These are phyloP conservation scores for Spheniscus humboldti DNA, from an alignment of 2,797 vertebrate genomes.

Conservation along the genomic window DNA sequence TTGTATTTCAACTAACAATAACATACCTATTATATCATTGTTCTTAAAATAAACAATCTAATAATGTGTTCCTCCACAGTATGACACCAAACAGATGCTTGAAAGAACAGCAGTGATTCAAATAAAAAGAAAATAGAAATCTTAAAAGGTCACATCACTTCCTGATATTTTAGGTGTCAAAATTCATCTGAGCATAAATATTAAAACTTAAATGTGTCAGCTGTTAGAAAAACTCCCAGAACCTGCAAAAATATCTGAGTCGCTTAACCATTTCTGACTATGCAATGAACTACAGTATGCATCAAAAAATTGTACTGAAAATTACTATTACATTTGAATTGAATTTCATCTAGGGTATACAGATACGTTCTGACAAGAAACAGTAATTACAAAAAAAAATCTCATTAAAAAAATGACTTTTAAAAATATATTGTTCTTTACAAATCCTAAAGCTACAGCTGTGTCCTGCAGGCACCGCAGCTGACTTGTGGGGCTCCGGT, in stretches of 20 bases:
- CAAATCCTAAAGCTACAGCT: neutral
- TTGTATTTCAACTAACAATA: neutral
- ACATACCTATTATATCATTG: neutral
- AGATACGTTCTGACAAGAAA: neutral
- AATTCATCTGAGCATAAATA: conserved; percentile 26
- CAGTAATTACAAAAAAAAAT: neutral
- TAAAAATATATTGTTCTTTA: neutral
- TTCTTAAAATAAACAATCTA: conserved; percentile 24
- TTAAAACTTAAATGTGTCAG: neutral
- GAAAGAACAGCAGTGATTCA: neutral
- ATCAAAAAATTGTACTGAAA: neutral
- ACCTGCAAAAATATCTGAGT: neutral
- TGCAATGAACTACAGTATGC: neutral
- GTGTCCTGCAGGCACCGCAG: neutral
- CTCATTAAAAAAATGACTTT: neutral
- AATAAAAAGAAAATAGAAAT: conserved; percentile 33
- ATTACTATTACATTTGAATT: neutral
- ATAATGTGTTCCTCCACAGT: neutral
- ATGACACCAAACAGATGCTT: conserved; percentile 8
- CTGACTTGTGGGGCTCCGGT: rapidly evolving
- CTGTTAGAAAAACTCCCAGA: neutral
- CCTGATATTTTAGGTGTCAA: conserved; percentile 14
- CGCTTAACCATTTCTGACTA: neutral
- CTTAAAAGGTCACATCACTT: conserved; percentile 37
- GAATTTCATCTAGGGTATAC: neutral